Evolutionary conservation across 2,113 vertebrate genomes (phyloP), one percentile per base, ranked within the genome.

Genomic region (Protomyctophum bolini): DNA sequence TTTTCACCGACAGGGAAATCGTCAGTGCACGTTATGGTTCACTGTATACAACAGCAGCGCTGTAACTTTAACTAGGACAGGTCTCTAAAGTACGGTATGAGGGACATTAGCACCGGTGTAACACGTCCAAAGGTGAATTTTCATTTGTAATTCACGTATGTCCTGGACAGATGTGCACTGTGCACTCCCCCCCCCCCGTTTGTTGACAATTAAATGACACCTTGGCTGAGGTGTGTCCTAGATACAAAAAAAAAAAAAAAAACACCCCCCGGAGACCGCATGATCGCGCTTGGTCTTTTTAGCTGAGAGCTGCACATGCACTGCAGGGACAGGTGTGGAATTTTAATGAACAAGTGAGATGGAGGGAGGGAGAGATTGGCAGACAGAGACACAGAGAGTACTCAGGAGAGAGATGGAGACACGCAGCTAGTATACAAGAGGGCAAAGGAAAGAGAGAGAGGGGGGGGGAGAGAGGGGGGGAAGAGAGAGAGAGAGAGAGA

Each of bases 221-320:
- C 21, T 77, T 92, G 66, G 91, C 93, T 85, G 95, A 95, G 75
- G 93, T 91, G 33, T 96, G 94, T 92, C 92, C 2, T 89, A 93
- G 90, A 96, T 95, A 49, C 94, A 93, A 77, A 76, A 95, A 94
- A 41, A 41, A 41, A 4, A 41, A 96, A 96, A 49, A 41, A 41
- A 41, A 1, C 81, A 93, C 93, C 72, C 94, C 94, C 79, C 81
- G 88, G 33, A 94, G 95, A 9, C 88, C 93, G 79, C 92, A 91
- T 0, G 94, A 94, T 6, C 86, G 95, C 68, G 92, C 94, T 47
- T 91, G 95, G 76, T 94, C 93, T 29, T 41, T 81, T 96, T 94
- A 67, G 92, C 92, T 75, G 85, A 88, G 80, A 96, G 94, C 89
- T 91, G 93, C 4, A 83, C 33, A 93, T 82, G 82, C 60, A 56